Evolutionary conservation across 2,888 invertebrate species (phyloP), one percentile per base, ranked within the genome.

Genomic region (Trichacis sp.): DNA sequence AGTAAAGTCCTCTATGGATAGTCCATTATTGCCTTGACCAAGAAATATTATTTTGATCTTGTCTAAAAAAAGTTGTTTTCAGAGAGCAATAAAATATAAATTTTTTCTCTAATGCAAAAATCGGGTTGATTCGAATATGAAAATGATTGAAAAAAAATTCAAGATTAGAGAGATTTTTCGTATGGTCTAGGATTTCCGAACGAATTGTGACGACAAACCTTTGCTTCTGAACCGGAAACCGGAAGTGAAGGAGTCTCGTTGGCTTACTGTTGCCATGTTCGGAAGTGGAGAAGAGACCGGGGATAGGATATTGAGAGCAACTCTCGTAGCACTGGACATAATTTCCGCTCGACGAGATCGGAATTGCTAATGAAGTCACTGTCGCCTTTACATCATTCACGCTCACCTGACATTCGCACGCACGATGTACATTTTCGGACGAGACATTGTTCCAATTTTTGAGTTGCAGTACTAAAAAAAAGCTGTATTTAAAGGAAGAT

Each of bases 291-390:
- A 64, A 66, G 68, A 70, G 69, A 58, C 72, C 68, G 67, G 68
- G 69, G 66, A 73, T 68, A 81, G 83, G 83, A 83, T 83, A 83
- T 83, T 81, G 83, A 83, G 83, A 83, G 82, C 81, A 80, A 80
- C 77, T 82, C 79, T 78, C 77, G 77, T 78, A 79, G 79, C 76
- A 77, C 80, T 83, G 84, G 84, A 84, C 84, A 84, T 84, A 84
- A 84, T 84, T 84, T 84, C 84, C 84, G 84, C 83, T 80, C 83
- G 84, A 83, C 84, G 83, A 82, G 84, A 84, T 84, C 83, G 81
- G 84, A 84, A 84, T 84, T 83, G 82, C 84, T 84, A 84, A 84
- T 84, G 83, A 84, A 82, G 82, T 82, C 81, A 80, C 79, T 78
- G 75, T 78, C 77, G 76, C 77, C 79, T 79, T 78, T 75, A 77